Base-by-base conservation (phyloP, 2,888 invertebrate genomes). In the Caenorhabditis angaria region DNA sequence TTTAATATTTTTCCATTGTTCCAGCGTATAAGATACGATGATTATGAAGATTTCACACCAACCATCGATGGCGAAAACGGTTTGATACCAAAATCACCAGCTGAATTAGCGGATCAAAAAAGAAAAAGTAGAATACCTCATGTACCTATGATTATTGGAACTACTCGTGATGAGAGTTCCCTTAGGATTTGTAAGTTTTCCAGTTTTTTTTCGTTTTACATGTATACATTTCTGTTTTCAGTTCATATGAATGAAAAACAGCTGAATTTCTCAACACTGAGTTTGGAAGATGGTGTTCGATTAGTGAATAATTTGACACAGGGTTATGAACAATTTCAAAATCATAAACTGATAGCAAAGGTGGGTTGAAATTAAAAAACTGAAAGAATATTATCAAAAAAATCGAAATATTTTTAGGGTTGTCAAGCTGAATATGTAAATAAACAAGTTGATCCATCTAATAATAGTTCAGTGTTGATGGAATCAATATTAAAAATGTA, bases 1-100 rank as follows among this genome's bases (percentile, higher is more conserved):
- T n/a, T 48, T 48, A 28, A 4, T 50, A 22, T 24, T 24, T 50
- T 20, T 50, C 14, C 14, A 10, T 6, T 35, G 14, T 71, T 69
- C 8, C 63, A 78, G 77, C 50, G 75, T 2, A 50, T 73, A 3
- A 72, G 68, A 12, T 82, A 76, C 65, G 83, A 84, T 60, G 87
- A 87, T 53, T 88, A 87, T 70, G 82, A 85, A 59, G 84, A 86
- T 41, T 87, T 84, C 55, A 87, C 86, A 22, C 87, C 87, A 6
- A 82, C 85, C 14, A 81, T 87, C 6, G 87, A 87, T 68, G 87
- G 87, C 8, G 70, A 70, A 1, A 82, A 81, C 6, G 87, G 87
- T 12, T 75, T 87, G 14, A 81, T 87, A 20, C 87, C 87, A 10
- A 83, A 86, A 20, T 69, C 79, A 8, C 84, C 86, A 5, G 86